Base-by-base conservation (phyloP, 2,113 vertebrate species). In the Pomatorhinus ruficollis region DNA sequence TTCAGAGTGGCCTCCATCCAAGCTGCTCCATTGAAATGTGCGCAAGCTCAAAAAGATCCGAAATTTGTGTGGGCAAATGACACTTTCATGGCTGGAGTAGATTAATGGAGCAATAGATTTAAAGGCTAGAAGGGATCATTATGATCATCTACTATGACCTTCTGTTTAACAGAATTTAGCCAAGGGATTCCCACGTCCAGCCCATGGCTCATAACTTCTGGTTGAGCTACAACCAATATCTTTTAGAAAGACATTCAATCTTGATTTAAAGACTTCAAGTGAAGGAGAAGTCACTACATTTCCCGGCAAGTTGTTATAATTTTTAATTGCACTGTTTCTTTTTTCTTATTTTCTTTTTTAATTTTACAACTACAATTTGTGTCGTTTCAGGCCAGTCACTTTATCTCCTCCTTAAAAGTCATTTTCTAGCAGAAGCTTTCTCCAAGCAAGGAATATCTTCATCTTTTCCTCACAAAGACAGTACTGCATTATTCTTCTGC, bases 41-140 rank as follows among this genome's bases (percentile, higher is more conserved):
- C 28, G 66, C 65, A 13, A 3, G 57, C 82, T 85, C 79, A 75
- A 21, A 92, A 95, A 71, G 61, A 93, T 61, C 84, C 2, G 12
- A 74, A 88, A 87, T 83, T 28, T 33, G 44, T 37, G 40, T 22
- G 87, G 78, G 92, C 71, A 95, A 94, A 69, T 92, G 93, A 92
- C 95, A 94, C 61, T 94, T 96, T 94, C 86, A 97, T 42, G 80
- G 65, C 85, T 47, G 23, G 65, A 79, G 56, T 7, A 94, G 93
- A 96, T 95, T 87, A 93, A 96, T 93, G 60, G 91, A 88, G 83
- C 59, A 54, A 92, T 80, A 94, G 76, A 94, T 95, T 93, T 90
- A 90, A 89, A 83, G 90, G 92, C 92, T 96, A 53, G 90, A 94
- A 94, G 95, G 93, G 93, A 95, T 93, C 95, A 93, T 96, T 95